A percentile compares a stretch with the other conserved stretches of the same genome.
Evolutionary conservation across 2,113 vertebrate species (phyloP).

Genomic region (Rhabdomys dilectus): DNA sequence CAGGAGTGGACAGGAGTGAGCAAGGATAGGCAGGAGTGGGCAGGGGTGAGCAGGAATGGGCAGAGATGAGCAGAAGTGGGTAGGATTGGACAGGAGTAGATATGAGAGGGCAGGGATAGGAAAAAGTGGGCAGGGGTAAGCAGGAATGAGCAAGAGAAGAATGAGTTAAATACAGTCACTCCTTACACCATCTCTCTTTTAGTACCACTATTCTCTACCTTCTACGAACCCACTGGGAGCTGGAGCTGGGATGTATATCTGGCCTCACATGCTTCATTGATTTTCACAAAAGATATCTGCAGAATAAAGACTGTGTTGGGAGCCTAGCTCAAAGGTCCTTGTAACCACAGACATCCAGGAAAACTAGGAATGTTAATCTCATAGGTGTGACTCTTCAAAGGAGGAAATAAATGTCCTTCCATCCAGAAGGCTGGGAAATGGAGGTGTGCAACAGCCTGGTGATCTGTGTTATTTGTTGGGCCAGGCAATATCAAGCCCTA

Average conservation of each 20-base stretch:
- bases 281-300: not conserved
- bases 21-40: not conserved
- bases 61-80: too few species aligned
- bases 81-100: not conserved
- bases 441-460: not conserved
- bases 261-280: not conserved
- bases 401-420: not conserved
- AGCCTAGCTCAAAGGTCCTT: not conserved
- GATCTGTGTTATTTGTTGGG: not conserved
- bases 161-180: not conserved
- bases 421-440: not conserved
- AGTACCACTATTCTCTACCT: too few species aligned
- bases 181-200: not conserved
- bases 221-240: not conserved
- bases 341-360: not conserved
- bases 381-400: not conserved
- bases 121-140: not conserved
- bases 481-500: not conserved
- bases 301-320: not conserved
- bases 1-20: not conserved
- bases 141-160: not conserved
- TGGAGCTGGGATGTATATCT: too few species aligned
- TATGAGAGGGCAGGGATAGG: not conserved
- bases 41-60: not conserved
- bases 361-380: not conserved